These are phyloP conservation scores for Thymelicus sylvestris DNA, from an alignment of 2,888 invertebrate genomes.

Conservation along the genomic window DNA sequence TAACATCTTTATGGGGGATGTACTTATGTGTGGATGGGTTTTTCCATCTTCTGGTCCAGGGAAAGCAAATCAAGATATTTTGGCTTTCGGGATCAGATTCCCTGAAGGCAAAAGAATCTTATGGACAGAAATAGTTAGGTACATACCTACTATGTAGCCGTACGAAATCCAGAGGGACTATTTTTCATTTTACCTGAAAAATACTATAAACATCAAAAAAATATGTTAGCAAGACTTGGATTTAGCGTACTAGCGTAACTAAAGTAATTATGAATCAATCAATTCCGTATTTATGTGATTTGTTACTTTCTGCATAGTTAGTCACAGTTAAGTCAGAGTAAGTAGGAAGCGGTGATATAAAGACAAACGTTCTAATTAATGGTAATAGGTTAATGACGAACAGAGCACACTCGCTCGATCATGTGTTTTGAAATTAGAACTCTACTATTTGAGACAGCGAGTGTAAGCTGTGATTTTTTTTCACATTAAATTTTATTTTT, in stretches of 20 bases:
- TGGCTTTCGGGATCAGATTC: no score
- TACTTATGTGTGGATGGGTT: no score
- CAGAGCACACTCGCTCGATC: conserved; percentile 3
- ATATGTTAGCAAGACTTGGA: no score
- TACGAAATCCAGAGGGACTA: no score
- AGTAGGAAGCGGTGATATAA: conserved; percentile 69
- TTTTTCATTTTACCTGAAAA: no score
- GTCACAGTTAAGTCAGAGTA: conserved; percentile 4
- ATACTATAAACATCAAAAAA: no score
- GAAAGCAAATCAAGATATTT: no score
- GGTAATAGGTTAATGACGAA: conserved; percentile 60
- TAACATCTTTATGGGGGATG: neutral
- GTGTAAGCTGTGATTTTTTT: conserved; percentile 19
- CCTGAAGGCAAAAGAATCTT: no score
- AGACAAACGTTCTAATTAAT: conserved; percentile 66
- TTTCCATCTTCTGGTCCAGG: no score
- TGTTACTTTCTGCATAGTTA: conserved; percentile 3
- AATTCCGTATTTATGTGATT: conserved; percentile 1
- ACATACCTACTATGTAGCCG: no score
- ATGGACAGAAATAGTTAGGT: no score
- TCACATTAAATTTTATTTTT: neutral
- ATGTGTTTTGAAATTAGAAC: conserved; percentile 15
- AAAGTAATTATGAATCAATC: neutral
- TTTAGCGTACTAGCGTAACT: neutral
- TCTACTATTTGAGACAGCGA: neutral